Evolutionary conservation across 2,888 invertebrate genomes (phyloP), one percentile per base, ranked within the genome.

Genomic region (Ditula angustiorana): DNA sequence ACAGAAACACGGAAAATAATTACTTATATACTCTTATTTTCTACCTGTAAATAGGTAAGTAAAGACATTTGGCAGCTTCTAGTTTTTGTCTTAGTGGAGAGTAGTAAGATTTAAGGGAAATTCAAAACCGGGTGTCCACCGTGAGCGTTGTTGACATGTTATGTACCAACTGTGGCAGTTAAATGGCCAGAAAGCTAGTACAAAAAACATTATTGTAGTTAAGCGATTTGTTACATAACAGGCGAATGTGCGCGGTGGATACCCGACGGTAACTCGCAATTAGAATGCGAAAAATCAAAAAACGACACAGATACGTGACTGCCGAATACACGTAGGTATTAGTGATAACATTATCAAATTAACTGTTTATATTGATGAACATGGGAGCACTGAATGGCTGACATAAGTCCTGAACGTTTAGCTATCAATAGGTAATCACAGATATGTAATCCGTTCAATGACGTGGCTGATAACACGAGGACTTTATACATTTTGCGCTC

Each of bases 371-470:
- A 10, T 10, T 53, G 7, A 24, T 46, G 46, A 46, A 46, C 46
- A 24, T 24, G 44, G 23, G 11, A 2, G 23, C 46, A n/a, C 23
- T 5, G 21, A 23, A 24, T 21, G 24, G n/a, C 24, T n/a, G n/a
- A 26, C 26, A 26, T 2, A 23, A 13, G 23, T 21, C 23, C 5
- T 23, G 26, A 37, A 44, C 46, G 10, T 11, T 10, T 13, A 23
- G n/a, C 33, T 62, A 57, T 58, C 33, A 35, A 58, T 3, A 41
- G 33, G 57, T 57, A 63, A 63, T 63, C 63, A 63, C 30, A 33
- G 62, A 56, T 56, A 62, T 37, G 53, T 53, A 49, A 61, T 56
- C 37, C 37, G 8, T 30, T 35, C 7, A 53, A 19, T 47, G 35
- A 53, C 55, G 47, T 33, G 5, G 28, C 49, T 63, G 63, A 63